A percentile compares a stretch with the other conserved stretches of the same genome.
phyloP scores from a whole-genome alignment of 2,797 vertebrate genomes.

The Calcarius lapponicus region DNA sequence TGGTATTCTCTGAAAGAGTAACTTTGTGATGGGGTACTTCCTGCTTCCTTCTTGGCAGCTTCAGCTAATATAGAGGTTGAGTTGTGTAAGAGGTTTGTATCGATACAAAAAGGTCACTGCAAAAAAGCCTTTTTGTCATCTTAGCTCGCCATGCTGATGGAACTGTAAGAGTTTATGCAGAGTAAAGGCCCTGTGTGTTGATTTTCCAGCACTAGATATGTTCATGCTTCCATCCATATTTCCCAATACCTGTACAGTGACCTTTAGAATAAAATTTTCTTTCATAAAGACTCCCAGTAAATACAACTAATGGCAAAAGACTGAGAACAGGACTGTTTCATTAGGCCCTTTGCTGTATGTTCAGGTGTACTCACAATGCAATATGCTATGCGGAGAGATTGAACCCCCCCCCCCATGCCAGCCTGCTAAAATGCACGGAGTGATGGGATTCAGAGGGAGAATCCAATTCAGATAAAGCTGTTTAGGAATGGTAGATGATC shows the following conservation, averaged over 20 bases:
- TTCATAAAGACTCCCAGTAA: background rate
- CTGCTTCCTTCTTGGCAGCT: background rate
- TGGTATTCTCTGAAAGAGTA: background rate
- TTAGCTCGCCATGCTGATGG: background rate
- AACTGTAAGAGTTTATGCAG: background rate
- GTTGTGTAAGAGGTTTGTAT: background rate
- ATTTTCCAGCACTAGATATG: background rate
- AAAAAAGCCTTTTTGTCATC: background rate
- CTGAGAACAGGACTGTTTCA: rapidly evolving
- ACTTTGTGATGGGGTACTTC: background rate
- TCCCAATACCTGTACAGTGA: background rate
- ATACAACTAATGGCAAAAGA: background rate
- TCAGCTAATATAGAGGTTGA: background rate
- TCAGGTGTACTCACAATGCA: background rate
- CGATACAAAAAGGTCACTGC: background rate
- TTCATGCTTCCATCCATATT: background rate
- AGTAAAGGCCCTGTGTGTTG: background rate
- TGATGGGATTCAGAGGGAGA: background rate
- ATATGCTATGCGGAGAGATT: background rate
- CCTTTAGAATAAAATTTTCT: background rate
- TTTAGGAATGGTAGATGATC: background rate
- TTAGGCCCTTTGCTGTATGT: background rate
- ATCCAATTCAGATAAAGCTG: background rate
- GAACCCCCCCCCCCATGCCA: background rate
- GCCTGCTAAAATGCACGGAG: background rate